These are phyloP conservation scores for Platichthys stellatus DNA, from an alignment of 2,113 vertebrate species.

Conservation along the genomic window DNA sequence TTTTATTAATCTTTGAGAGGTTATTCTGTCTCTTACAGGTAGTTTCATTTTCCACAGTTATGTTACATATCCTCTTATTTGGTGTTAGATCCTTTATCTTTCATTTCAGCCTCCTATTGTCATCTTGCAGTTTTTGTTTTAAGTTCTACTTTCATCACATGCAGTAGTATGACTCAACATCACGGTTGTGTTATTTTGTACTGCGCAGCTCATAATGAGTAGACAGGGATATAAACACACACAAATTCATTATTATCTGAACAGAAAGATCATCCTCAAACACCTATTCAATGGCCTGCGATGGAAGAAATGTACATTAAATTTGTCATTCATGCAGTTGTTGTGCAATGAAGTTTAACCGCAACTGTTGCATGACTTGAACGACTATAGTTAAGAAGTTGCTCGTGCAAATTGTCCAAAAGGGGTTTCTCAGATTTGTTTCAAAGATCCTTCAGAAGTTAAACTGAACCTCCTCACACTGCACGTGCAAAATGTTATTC, in stretches of 20 bases:
- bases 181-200: too few species aligned
- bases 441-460: neutral
- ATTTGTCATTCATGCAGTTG: neutral
- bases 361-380: too few species aligned
- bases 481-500: neutral
- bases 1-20: neutral
- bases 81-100: neutral
- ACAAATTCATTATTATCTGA: too few species aligned
- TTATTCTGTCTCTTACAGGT: neutral
- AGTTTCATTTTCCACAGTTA: neutral
- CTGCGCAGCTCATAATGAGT: too few species aligned
- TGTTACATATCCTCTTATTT: neutral
- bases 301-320: neutral
- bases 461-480: neutral
- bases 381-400: too few species aligned
- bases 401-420: neutral
- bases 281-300: neutral
- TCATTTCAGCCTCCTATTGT: neutral
- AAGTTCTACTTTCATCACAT: neutral
- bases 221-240: too few species aligned
- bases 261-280: too few species aligned
- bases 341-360: neutral
- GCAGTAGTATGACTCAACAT: neutral
- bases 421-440: neutral
- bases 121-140: neutral